Conservation (phyloP, 2,797 vertebrate genomes). For the Craterocephalus amniculus region DNA sequence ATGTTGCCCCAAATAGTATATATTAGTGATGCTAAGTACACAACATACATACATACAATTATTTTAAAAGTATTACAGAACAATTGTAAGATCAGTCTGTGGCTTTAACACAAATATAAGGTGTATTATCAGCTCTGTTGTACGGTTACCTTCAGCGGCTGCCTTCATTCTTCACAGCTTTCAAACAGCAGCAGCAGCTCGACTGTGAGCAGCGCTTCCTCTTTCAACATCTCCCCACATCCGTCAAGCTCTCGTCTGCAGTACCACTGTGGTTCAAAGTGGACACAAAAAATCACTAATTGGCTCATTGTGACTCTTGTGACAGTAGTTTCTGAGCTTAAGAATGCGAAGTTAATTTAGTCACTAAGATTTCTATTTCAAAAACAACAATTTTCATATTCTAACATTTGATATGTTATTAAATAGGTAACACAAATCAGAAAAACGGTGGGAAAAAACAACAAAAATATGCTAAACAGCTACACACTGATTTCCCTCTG, state of each 20-base stretch:
- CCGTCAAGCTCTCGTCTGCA: conserved; percentile 28
- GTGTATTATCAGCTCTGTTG: background rate
- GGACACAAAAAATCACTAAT: conserved; percentile 14
- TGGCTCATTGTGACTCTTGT: background rate
- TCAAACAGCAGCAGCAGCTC: background rate
- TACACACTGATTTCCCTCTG: background rate
- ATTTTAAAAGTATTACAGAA: background rate
- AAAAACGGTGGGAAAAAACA: background rate
- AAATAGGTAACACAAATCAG: background rate
- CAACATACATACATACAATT: no score
- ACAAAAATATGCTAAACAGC: background rate
- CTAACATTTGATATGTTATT: background rate
- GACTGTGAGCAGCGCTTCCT: conserved; percentile 48
- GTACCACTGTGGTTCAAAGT: conserved; percentile 22
- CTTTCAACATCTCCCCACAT: conserved; percentile 60
- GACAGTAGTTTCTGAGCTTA: no score
- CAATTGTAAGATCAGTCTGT: fast-evolving
- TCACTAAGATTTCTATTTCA: background rate
- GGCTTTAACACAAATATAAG: background rate
- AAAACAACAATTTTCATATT: background rate
- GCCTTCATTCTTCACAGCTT: conserved; percentile 47
- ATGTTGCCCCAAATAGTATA: background rate
- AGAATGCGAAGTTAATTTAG: no score
- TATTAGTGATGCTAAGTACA: background rate
- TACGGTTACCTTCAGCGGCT: conserved; percentile 49